Percentiles rank a stretch among this genome's conserved stretches.
Conservation (phyloP, 2,113 vertebrate genomes). For the Tichodroma muraria region DNA sequence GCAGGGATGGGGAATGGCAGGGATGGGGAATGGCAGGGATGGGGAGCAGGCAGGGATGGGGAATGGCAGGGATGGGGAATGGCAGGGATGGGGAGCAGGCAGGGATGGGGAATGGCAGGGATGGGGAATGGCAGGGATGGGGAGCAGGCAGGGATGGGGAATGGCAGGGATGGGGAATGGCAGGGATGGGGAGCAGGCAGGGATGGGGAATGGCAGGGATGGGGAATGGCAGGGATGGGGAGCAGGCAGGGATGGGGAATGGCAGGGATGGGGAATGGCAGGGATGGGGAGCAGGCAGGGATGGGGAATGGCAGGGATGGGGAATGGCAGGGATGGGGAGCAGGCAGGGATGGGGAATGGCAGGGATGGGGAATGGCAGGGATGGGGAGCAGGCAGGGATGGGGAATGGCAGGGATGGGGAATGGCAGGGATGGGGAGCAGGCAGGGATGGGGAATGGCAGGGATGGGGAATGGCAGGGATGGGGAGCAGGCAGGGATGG, state of each 20-base stretch:
- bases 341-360: rapidly evolving
- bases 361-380: background rate
- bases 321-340: too few relatives aligned
- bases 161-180: background rate
- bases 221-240: too few relatives aligned
- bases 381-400: too few relatives aligned
- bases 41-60: too few relatives aligned
- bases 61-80: too few relatives aligned
- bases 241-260: too few relatives aligned
- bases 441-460: background rate
- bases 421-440: background rate
- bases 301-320: too few relatives aligned
- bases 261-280: background rate
- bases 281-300: background rate
- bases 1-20: background rate
- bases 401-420: background rate
- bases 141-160: background rate
- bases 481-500: background rate
- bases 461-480: background rate
- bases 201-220: too few relatives aligned
- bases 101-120: background rate
- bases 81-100: background rate
- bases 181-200: background rate
- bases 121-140: background rate
- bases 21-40: too few relatives aligned